Conservation (phyloP, 1,140 invertebrate genomes). For the Drosophila sp. region DNA sequence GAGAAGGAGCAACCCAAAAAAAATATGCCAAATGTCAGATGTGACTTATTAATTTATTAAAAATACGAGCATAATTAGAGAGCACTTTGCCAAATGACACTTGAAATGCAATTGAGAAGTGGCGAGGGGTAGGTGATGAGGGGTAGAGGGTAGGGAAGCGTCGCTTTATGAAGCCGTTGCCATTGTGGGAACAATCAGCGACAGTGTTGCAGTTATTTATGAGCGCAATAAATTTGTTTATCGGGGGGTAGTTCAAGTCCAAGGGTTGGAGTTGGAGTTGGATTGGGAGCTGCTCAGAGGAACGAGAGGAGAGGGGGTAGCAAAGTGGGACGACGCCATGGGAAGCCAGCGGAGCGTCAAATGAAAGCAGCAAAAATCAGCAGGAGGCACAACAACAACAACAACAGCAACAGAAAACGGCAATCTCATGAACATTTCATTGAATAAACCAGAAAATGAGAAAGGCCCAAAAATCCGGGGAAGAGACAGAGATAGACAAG, state of each 20-base stretch:
- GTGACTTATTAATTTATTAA: constrained; percentile 83
- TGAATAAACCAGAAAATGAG: constrained; percentile 25
- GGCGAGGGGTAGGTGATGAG: neutral
- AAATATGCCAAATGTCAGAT: constrained; percentile 73
- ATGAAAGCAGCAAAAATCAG: constrained; percentile 71
- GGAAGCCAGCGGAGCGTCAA: constrained; percentile 70
- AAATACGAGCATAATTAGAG: constrained; percentile 82
- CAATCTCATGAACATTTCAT: constrained; percentile 61
- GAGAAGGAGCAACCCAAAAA: constrained; percentile 21
- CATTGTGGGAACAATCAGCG: constrained; percentile 76
- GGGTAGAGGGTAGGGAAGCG: neutral
- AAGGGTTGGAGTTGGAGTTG: neutral
- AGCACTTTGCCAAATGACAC: constrained; percentile 81
- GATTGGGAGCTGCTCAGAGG: too few relatives aligned
- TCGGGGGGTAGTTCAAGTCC: constrained; percentile 48
- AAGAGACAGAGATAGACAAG: neutral
- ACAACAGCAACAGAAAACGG: constrained; percentile 41
- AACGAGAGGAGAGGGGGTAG: neutral
- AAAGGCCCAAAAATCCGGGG: constrained; percentile 11
- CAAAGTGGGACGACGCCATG: constrained; percentile 12
- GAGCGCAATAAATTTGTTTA: constrained; percentile 83
- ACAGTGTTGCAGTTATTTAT: constrained; percentile 83
- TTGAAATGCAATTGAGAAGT: constrained; percentile 71
- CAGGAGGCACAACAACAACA: constrained; percentile 45
- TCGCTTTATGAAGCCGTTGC: constrained; percentile 54